Evolutionary conservation across 2,797 vertebrate genomes (phyloP), one percentile per base, ranked within the genome.

Genomic region (Cyclura pinguis): DNA sequence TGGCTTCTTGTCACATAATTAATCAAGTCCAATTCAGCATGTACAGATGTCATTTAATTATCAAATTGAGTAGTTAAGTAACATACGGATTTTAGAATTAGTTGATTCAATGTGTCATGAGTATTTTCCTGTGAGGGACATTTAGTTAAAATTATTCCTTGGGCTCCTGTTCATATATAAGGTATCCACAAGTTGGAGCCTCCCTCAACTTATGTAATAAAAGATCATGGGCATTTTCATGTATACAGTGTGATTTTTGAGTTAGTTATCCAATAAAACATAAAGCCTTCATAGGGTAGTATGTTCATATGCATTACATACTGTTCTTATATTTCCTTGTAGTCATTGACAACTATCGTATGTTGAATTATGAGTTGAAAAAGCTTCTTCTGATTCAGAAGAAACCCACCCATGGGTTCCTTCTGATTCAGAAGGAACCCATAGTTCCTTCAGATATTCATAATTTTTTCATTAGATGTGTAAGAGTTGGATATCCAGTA

Each of bases 21-120:
- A 80, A 80, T 80, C 80, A 82, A 82, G 52, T 22, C 32, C 4
- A 38, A 64, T 84, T 84, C 38, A 84, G 81, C 59, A 84, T 20
- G 22, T 59, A 84, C 59, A 29, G 9, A 84, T n/a, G 52, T 84
- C 42, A 67, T 84, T 64, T 50, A 67, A 67, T 47, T 47, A 67
- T 84, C 69, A 62, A 62, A 84, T 84, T 84, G 38, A 82, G 22
- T n/a, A 24, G 62, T 55, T 38, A 35, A 62, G n/a, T 13, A 84
- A 84, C 62, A 18, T 69, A 69, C 47, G 83, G 27, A 42, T 27
- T 32, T n/a, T 35, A 50, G 42, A 14, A 80, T 50, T 57, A 35
- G 80, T 59, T 82, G 55, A 57, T 32, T 57, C 52, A 82, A 55
- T 59, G 55, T 22, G 16, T 35, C 80, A 62, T 35, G n/a, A 22